Evolutionary conservation across 2,888 invertebrate genomes (phyloP), one percentile per base, ranked within the genome.

Genomic region (Sepioteuthis lessoniana): DNA sequence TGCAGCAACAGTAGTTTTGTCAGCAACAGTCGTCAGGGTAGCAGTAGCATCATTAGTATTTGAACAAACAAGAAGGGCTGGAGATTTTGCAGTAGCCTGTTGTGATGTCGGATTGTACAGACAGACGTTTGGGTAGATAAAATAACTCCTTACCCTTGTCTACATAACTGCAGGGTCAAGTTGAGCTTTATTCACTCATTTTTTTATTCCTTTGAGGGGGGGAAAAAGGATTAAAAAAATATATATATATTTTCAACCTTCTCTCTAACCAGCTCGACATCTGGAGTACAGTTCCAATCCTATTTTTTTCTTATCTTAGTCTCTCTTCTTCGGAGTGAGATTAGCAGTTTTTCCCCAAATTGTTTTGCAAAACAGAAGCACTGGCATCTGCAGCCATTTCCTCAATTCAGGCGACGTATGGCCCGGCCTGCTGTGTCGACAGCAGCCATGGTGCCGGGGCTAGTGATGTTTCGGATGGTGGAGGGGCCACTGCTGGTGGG

Each of bases 401-500:
- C 50, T 93, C 76, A 25, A 42, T 90, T 21, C 90, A 60, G 93
- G 42, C 60, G 19, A 76, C 42, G 37, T 90, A 60, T 60, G 38
- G 55, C 60, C 93, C 90, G n/a, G 93, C 90, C 93, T 93, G 93
- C 76, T 93, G 93, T 42, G 55, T 90, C 60, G 93, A 76, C 93
- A 76, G 60, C 42, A 60, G 60, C 55, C 76, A 38, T 90, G 38
- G 91, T 28, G 90, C 37, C 38, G 47, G 38, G 25, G 91, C 50
- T 50, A 37, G 46, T 37, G 42, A 90, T 25, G 38, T 46, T 35
- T 50, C 50, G 31, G 60, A 42, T 19, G 76, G 60, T 19, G 60
- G 76, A 90, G 90, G 90, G 10, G 76, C 31, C 31, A 42, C 46
- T 28, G 46, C 92, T 38, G 38, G 35, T 28, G 37, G 47, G 35